These are phyloP conservation scores for Aplocera efformata DNA, from an alignment of 2,888 invertebrate species.

Conservation along the genomic window DNA sequence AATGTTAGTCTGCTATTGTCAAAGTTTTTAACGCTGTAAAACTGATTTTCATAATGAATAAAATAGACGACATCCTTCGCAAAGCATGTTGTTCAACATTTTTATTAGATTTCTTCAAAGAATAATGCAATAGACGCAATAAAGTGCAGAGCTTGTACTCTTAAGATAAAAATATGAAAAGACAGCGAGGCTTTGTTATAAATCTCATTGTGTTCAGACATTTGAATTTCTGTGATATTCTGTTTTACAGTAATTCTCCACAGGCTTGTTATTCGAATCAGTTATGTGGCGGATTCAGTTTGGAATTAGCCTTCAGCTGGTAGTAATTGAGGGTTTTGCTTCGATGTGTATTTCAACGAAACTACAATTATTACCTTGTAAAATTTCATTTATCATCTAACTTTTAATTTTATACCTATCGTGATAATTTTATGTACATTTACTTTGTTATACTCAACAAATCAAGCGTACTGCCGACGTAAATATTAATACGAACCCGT, in stretches of 20 bases:
- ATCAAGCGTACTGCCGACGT: no score
- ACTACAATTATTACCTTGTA: no score
- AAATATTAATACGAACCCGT: no score
- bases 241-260: slow-evolving; percentile 33
- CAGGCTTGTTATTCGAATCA: slow-evolving; percentile 26
- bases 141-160: slow-evolving; percentile 12
- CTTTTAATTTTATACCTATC: no score
- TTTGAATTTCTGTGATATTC: slow-evolving; percentile 41
- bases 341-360: no score
- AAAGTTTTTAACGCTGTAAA: not conserved
- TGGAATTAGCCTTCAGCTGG: no score
- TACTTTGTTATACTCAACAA: no score
- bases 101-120: slow-evolving; percentile 15
- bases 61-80: slow-evolving; percentile 7
- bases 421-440: no score
- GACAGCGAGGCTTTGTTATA: slow-evolving; percentile 16
- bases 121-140: slow-evolving; percentile 14
- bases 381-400: no score
- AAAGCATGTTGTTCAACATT: slow-evolving; percentile 17
- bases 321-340: no score
- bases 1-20: no score
- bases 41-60: slow-evolving; percentile 9
- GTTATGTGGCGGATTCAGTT: no score
- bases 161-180: slow-evolving; percentile 14
- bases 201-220: slow-evolving; percentile 22